These are phyloP conservation scores for Eueides isabella DNA, from an alignment of 1,140 invertebrate genomes.

Conservation along the genomic window DNA sequence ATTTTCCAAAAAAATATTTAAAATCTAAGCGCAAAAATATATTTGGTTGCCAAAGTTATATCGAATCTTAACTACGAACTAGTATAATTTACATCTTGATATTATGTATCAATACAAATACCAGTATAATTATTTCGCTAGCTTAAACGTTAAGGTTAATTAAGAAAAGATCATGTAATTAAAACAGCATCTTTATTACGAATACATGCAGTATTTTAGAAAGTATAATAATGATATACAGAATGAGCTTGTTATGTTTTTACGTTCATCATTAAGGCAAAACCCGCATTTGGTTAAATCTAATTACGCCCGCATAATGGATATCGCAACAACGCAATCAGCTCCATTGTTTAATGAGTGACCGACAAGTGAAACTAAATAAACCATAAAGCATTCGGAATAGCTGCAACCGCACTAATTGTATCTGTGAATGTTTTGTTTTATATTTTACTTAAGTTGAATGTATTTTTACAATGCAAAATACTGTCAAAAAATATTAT, in stretches of 20 bases:
- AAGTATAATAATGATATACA: slow-evolving; percentile 59
- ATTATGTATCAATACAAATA: not conserved
- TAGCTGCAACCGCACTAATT: slow-evolving; percentile 56
- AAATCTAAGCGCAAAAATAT: not conserved
- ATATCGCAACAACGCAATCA: slow-evolving; percentile 76
- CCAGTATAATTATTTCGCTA: not conserved
- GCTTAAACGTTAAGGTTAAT: not conserved
- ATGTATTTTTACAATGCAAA: not conserved
- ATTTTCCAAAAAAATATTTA: not conserved
- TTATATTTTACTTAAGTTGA: not conserved
- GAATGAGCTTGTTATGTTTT: slow-evolving; percentile 59
- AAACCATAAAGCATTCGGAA: slow-evolving; percentile 64
- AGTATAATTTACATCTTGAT: not conserved
- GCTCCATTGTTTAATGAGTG: slow-evolving; percentile 78
- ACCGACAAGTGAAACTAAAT: slow-evolving; percentile 74
- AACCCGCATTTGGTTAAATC: slow-evolving; percentile 78
- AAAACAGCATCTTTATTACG: slow-evolving; percentile 33
- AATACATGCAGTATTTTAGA: slow-evolving; percentile 41
- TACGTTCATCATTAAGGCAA: slow-evolving; percentile 70
- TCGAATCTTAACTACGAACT: not conserved
- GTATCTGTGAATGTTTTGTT: slow-evolving; percentile 37
- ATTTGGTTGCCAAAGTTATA: too few species aligned
- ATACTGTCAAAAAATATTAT: not conserved
- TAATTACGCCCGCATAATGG: slow-evolving; percentile 80
- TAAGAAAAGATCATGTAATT: slow-evolving; percentile 23